Evolutionary conservation across 2,888 invertebrate species (phyloP), one percentile per base, ranked within the genome.

Genomic region (Stenichneumon culpator): DNA sequence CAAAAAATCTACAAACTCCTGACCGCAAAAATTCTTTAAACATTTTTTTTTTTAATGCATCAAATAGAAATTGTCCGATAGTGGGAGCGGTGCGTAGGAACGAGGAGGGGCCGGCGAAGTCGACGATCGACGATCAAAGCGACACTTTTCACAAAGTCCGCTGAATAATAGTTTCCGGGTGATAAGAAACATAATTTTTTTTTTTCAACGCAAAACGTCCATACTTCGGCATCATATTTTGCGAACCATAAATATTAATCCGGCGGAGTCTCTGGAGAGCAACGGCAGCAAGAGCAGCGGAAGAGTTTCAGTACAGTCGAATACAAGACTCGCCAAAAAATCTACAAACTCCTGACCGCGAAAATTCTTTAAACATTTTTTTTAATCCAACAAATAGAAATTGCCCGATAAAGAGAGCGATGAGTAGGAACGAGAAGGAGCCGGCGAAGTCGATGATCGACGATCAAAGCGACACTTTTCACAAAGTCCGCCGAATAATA

Each of bases 181-280:
- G 36, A 36, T 36, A 36, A 5, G 0, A 32, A 32, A 32, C 0
- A 32, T 32, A 0, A 5, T 32, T 32, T 5, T 5, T 28, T 28
- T 28, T 28, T 28, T 3, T 28, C 25, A 28, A 28, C 25, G 25
- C n/a, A n/a, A n/a, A n/a, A n/a, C n/a, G n/a, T 50, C 72, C 67
- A 67, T 68, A 70, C 83, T 73, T 80, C 79, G 88, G 88, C 86
- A 89, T 89, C 88, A 90, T 91, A 90, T 91, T 91, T 91, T 90
- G 89, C 89, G 85, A 90, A 90, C 87, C 88, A 91, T 91, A 91
- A 91, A 91, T 91, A 91, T 91, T 89, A 91, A 91, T 90, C 87
- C 88, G 79, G 79, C 79, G 36, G 72, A 84, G 86, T 82, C 65
- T 52, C 60, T 16, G 60, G 54, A 68, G 60, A 84, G 77, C 80